These are phyloP conservation scores for Coboldia fuscipes DNA, from an alignment of 1,140 invertebrate species.

Conservation along the genomic window DNA sequence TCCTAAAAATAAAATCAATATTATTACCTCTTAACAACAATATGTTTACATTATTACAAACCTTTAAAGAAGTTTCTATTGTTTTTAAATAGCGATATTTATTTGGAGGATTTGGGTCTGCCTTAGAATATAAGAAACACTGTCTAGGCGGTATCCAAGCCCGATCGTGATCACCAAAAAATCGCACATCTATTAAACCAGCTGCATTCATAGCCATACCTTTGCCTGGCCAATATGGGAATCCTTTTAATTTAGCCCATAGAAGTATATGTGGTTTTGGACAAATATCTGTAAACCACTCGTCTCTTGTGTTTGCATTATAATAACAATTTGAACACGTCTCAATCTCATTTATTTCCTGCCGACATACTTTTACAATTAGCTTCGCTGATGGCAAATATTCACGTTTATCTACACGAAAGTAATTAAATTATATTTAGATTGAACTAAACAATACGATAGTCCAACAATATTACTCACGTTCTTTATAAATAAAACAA, in stretches of 20 bases:
- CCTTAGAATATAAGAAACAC: conserved; percentile 60
- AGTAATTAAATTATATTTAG: not conserved
- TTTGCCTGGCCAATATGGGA: conserved; percentile 90
- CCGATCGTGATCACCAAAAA: conserved; percentile 85
- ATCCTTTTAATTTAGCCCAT: conserved; percentile 86
- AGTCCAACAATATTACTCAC: conserved; percentile 37
- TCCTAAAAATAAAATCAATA: conserved; percentile 26
- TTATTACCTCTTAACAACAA: not conserved
- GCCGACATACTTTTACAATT: conserved; percentile 58
- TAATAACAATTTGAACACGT: conserved; percentile 83
- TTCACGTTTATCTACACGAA: conserved; percentile 45
- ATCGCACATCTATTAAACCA: conserved; percentile 66
- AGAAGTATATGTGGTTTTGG: conserved; percentile 67
- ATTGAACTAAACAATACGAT: conserved; percentile 5
- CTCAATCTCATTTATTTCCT: conserved; percentile 79
- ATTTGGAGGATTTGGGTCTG: conserved; percentile 30
- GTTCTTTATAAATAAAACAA: conserved; percentile 69
- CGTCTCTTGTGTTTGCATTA: conserved; percentile 59
- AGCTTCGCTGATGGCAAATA: conserved; percentile 53
- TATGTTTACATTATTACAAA: too few relatives aligned
- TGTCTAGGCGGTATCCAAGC: conserved; percentile 73
- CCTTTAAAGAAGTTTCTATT: conserved; percentile 36
- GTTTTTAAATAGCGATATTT: conserved; percentile 37
- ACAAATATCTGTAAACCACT: conserved; percentile 84
- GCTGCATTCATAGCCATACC: conserved; percentile 51